These are phyloP conservation scores for Aspidiotus destructor DNA, from an alignment of 2,888 invertebrate species.

Conservation along the genomic window DNA sequence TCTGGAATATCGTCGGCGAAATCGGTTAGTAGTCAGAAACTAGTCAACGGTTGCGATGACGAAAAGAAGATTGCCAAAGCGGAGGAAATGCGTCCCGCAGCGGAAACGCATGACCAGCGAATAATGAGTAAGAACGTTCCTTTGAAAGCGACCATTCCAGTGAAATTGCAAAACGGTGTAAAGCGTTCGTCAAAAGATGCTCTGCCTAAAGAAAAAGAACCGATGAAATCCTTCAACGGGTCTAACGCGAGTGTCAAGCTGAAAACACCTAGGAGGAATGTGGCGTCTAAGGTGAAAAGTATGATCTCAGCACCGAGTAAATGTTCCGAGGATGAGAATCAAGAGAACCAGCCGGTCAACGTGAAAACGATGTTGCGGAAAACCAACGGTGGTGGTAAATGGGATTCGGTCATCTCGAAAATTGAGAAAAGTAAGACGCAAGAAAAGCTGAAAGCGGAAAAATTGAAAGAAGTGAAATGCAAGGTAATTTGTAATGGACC, in stretches of 20 bases:
- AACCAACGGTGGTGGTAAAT: constrained; percentile 51
- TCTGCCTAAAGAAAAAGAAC: constrained; percentile 10
- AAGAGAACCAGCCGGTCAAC: constrained; percentile 17
- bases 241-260: constrained; percentile 50
- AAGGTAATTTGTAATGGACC: constrained; percentile 51
- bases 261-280: constrained; percentile 69
- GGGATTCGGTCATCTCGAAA: constrained; percentile 72
- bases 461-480: constrained; percentile 75
- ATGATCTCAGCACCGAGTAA: constrained; percentile 45
- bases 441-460: constrained; percentile 57
- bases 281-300: constrained; percentile 64
- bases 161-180: constrained; percentile 14
- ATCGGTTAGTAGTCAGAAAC: constrained; percentile 27
- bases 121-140: neutral
- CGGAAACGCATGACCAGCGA: neutral
- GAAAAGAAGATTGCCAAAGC: constrained; percentile 39
- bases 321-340: constrained; percentile 27
- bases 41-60: constrained; percentile 18
- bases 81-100: constrained; percentile 32
- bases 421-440: constrained; percentile 55
- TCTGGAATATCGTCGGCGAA: constrained; percentile 25
- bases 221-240: constrained; percentile 9
- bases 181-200: neutral
- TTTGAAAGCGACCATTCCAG: constrained; percentile 7
- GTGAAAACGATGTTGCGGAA: constrained; percentile 41